These are phyloP conservation scores for Leptosomus discolor DNA, from an alignment of 2,113 vertebrate species.

Conservation along the genomic window DNA sequence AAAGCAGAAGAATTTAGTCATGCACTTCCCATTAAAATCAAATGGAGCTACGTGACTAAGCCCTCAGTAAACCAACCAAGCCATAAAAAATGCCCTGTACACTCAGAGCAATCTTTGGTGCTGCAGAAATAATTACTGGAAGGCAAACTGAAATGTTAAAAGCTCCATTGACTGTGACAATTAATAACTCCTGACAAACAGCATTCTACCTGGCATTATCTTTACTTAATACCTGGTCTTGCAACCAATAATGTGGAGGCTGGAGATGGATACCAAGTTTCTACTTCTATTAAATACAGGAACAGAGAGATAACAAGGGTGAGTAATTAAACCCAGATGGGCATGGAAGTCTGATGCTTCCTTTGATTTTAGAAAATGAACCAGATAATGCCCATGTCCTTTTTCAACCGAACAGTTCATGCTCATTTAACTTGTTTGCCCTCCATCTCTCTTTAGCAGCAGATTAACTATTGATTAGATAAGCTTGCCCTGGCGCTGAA, in stretches of 20 bases:
- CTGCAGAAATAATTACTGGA: neutral
- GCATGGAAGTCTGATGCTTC: neutral
- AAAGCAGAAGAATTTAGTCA: constrained; percentile 3
- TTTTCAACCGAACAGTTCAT: neutral
- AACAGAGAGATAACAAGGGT: neutral
- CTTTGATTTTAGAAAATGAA: constrained; percentile 27
- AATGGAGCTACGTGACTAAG: constrained; percentile 70
- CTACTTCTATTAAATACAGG: neutral
- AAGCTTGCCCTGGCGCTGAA: neutral
- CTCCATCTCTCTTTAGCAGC: neutral
- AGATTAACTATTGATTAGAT: constrained; percentile 23
- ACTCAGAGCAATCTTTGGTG: neutral
- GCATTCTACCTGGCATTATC: neutral
- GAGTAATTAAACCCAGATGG: neutral
- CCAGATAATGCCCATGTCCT: neutral
- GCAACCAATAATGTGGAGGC: neutral
- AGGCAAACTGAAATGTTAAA: neutral
- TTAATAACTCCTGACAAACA: neutral
- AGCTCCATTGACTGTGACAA: neutral
- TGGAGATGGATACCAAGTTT: neutral
- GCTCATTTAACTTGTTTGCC: neutral
- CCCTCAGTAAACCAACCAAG: constrained; percentile 1
- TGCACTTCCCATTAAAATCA: neutral
- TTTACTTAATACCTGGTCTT: neutral
- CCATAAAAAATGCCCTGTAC: neutral